Base-by-base conservation (phyloP, 1,140 invertebrate genomes). In the Drosophila miranda region DNA sequence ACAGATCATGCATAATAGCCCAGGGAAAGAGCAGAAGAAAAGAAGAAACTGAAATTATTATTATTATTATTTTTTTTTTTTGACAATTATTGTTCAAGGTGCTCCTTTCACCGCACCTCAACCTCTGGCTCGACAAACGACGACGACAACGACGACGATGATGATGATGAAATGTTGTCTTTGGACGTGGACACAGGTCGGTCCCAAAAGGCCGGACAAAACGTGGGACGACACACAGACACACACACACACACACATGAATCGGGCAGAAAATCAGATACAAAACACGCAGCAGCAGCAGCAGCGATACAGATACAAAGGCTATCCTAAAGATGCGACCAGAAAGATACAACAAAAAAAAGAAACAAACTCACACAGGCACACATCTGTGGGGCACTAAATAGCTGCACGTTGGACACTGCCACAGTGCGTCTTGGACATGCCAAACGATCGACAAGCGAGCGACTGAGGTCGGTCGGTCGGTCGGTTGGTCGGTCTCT, bases 131-230 rank as follows among this genome's bases (percentile, higher is more conserved):
- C 11, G 53, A 52, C 61, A 50, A 28, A 48, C 16, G 21, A 43
- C 52, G 13, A 61, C 23, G 4, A 56, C 52, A 9, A 61, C 52
- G 28, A 53, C 45, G 58, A 66, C 61, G 61, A 75, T 76, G 60
- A 76, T 57, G 81, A 81, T 86, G 82, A 87, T 88, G 82, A 87
- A 87, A 87, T 87, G 82, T 87, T 87, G 83, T 87, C 82, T 62
- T 79, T 86, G 75, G 71, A 87, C 82, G 83, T 87, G 82, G 83
- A 87, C 82, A 86, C 82, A 87, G 83, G 82, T 86, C 82, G 55
- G 61, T 70, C 61, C 61, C 76, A 67, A 53, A 53, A 53, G 63
- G 30, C 61, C 54, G 72, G 71, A 76, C 78, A 38, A 38, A 38
- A 38, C 34, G 34, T 38, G 34, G 34, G 34, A 38, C 34, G 34